Conservation (phyloP, 2,888 invertebrate genomes). For the Sinodicranocentrus sp. region DNA sequence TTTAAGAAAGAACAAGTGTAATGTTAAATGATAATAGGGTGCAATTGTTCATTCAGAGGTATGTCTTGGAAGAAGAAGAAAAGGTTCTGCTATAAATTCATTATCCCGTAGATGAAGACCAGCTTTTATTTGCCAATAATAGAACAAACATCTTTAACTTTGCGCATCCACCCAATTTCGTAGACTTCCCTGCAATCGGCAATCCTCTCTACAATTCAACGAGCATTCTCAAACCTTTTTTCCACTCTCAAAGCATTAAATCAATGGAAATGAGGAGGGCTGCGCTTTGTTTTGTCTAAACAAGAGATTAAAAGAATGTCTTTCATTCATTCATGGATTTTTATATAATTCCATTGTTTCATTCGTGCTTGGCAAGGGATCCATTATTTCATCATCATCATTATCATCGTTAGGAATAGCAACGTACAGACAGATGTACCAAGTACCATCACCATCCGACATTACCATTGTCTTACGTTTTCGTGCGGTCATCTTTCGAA, state of each 20-base stretch:
- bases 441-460: conserved; percentile 18
- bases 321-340: conserved; percentile 49
- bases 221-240: too few species aligned
- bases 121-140: too few species aligned
- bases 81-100: too few species aligned
- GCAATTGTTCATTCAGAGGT: too few species aligned
- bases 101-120: too few species aligned
- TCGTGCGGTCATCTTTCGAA: conserved; percentile 51
- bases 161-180: too few species aligned
- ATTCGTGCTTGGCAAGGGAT: conserved; percentile 52
- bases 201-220: too few species aligned
- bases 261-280: conserved; percentile 24
- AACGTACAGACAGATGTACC: not conserved
- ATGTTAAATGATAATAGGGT: too few species aligned
- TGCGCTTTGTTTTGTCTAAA: conserved; percentile 30
- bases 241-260: conserved; percentile 16
- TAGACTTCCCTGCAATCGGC: not conserved
- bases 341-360: conserved; percentile 50
- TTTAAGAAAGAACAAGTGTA: too few species aligned
- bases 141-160: too few species aligned
- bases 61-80: too few species aligned
- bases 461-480: conserved; percentile 19
- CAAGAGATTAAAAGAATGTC: conserved; percentile 37
- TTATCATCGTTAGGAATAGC: not conserved
- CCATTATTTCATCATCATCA: conserved; percentile 41